Evolutionary conservation across 2,113 vertebrate genomes (phyloP), one percentile per base, ranked within the genome.

Genomic region (Catharus bicknelli): DNA sequence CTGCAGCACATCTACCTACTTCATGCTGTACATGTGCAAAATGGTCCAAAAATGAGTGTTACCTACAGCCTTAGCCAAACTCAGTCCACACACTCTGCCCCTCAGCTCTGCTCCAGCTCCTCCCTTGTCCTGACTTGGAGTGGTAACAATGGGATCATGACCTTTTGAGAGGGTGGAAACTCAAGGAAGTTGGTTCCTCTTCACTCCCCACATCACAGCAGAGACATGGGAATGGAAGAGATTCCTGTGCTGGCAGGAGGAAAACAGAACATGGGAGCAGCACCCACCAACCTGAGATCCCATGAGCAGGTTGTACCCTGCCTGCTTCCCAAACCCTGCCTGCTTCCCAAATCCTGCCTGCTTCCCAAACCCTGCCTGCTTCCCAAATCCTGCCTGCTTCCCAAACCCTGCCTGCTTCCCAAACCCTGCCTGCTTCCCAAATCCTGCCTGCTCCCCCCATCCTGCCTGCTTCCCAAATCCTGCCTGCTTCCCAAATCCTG

Each of bases 291-390:
- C 27, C 5, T 0, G 36, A 53, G 45, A 59, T 64, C 34, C 62
- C 12, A 2, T 17, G 15, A 9, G 38, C 2, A 1, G 50, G 47
- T 74, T 0, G 0, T 69, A 11, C 22, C 32, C 72, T 88, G 70
- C 54, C 58, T 40, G 40, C 47, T 47, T 10, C 75, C 54, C 61
- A 23, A 7, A 75, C 23, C 57, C 76, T 86, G 66, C 67, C 72
- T 38, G 43, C 40, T 79, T 11, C 62, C 68, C 18, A 3, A 3
- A 57, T 40, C 61, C 79, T 82, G 70, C 62, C 54, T 50, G 54
- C 50, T 67, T 85, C 34, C 81, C 62, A 29, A 29, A n/a, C n/a
- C n/a, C n/a, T n/a, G n/a, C n/a, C n/a, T n/a, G n/a, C n/a, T n/a
- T n/a, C n/a, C n/a, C n/a, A n/a, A n/a, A n/a, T n/a, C n/a, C n/a